phyloP scores from a whole-genome alignment of 2,888 invertebrate species.

The Dexiosoma caninum region DNA sequence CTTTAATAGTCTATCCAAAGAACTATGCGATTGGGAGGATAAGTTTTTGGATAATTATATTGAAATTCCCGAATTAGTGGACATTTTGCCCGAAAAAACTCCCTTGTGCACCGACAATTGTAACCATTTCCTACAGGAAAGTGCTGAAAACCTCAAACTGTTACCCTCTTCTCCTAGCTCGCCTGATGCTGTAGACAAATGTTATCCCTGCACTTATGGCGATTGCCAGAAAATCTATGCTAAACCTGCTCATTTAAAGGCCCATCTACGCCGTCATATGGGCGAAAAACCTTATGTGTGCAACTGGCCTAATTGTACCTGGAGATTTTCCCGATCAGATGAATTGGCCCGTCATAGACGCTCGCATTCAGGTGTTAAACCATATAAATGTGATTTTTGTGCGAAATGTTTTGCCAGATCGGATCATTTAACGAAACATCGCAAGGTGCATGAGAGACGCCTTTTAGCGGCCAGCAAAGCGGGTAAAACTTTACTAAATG shows the following conservation, averaged over 20 bases:
- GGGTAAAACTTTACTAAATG: slow-evolving; percentile 69
- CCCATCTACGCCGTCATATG: slow-evolving; percentile 89
- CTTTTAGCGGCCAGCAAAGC: slow-evolving; percentile 75
- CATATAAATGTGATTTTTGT: slow-evolving; percentile 93
- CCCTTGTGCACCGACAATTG: slow-evolving; percentile 80
- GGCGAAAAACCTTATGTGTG: slow-evolving; percentile 88
- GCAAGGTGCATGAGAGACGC: slow-evolving; percentile 87
- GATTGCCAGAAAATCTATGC: slow-evolving; percentile 90
- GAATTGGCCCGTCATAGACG: slow-evolving; percentile 94
- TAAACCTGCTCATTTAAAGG: slow-evolving; percentile 93
- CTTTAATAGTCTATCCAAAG: slow-evolving; percentile 48
- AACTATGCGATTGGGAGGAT: slow-evolving; percentile 75
- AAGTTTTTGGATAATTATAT: slow-evolving; percentile 75
- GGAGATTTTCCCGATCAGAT: slow-evolving; percentile 96
- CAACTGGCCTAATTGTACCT: slow-evolving; percentile 89
- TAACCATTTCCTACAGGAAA: slow-evolving; percentile 79
- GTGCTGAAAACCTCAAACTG: slow-evolving; percentile 75
- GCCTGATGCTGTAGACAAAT: slow-evolving; percentile 72
- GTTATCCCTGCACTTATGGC: slow-evolving; percentile 83
- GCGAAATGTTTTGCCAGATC: slow-evolving; percentile 93
- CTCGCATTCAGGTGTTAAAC: slow-evolving; percentile 97
- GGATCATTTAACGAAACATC: slow-evolving; percentile 95
- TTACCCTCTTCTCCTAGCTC: slow-evolving; percentile 42
- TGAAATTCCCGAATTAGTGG: slow-evolving; percentile 75
- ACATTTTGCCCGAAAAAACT: slow-evolving; percentile 79